phyloP scores from a whole-genome alignment of 2,797 vertebrate genomes.

The Pangasius sanitwongsei region DNA sequence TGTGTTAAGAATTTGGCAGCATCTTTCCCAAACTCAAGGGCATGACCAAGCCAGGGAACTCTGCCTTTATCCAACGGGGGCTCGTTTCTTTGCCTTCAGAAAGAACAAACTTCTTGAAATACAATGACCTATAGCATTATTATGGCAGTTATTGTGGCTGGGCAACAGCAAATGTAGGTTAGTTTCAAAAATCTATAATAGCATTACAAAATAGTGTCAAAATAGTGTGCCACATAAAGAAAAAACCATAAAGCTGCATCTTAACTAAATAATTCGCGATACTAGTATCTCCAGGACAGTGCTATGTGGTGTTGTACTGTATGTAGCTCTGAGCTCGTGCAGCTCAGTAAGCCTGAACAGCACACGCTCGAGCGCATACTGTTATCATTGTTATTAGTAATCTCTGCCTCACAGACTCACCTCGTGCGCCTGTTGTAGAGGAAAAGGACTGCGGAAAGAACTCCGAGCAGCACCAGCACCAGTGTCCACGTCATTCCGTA shows the following conservation, averaged over 20 bases:
- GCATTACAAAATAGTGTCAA: not conserved
- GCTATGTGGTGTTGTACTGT: not conserved
- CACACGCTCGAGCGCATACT: not conserved
- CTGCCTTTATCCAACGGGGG: slow-evolving; percentile 85
- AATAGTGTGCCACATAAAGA: not conserved
- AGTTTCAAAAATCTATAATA: not conserved
- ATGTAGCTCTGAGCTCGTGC: not conserved
- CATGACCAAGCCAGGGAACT: slow-evolving; percentile 87
- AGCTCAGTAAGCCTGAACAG: not conserved
- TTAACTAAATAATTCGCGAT: not conserved
- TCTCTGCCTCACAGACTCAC: slow-evolving; percentile 53
- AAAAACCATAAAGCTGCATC: too few relatives aligned
- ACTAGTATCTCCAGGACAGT: not conserved
- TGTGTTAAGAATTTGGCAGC: slow-evolving; percentile 77
- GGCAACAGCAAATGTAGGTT: too few relatives aligned
- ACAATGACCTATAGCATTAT: not conserved
- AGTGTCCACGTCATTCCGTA: slow-evolving; percentile 68
- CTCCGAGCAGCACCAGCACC: slow-evolving; percentile 60
- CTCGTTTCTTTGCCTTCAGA: slow-evolving; percentile 77
- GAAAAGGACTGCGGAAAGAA: slow-evolving; percentile 61
- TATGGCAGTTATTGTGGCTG: not conserved
- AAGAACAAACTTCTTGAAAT: not conserved
- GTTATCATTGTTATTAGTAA: not conserved
- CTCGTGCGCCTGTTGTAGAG: slow-evolving; percentile 64
- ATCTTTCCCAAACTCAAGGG: slow-evolving; percentile 83